Conservation (phyloP, 2,797 vertebrate species). For the Xenops minutus region DNA sequence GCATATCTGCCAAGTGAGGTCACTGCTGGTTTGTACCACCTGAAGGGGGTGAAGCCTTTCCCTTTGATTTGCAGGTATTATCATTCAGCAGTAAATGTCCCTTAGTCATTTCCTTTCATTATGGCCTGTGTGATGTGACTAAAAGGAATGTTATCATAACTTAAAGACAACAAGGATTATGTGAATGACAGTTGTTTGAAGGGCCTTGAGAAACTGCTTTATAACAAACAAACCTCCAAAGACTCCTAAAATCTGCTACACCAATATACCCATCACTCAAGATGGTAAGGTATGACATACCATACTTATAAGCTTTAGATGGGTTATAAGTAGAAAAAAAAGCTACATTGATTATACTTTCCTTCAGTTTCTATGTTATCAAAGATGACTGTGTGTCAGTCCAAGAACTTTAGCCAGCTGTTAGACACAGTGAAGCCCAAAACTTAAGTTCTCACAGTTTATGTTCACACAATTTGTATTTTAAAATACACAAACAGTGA, state of each 20-base stretch:
- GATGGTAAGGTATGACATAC: not conserved
- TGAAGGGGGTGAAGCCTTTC: not conserved
- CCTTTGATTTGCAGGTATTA: not conserved
- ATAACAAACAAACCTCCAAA: not conserved
- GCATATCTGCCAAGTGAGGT: not conserved
- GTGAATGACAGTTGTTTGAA: slow-evolving; percentile 40
- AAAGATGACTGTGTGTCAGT: not conserved
- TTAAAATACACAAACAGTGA: not conserved
- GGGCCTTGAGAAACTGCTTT: not conserved
- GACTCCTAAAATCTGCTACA: not conserved
- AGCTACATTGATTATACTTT: not conserved
- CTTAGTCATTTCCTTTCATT: slow-evolving; percentile 51
- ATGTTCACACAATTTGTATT: not conserved
- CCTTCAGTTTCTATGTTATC: not conserved
- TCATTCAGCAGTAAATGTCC: slow-evolving; percentile 25
- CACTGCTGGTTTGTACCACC: not conserved
- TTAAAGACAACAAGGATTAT: slow-evolving; percentile 58
- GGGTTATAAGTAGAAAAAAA: not conserved
- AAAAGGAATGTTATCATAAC: slow-evolving; percentile 54
- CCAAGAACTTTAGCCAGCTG: not conserved
- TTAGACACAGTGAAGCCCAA: not conserved
- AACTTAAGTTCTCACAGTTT: not conserved
- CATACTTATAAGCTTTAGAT: not conserved
- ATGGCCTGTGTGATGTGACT: slow-evolving; percentile 50
- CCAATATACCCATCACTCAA: not conserved